phyloP scores from a whole-genome alignment of 2,113 vertebrate species.

The Oncorhynchus masou region DNA sequence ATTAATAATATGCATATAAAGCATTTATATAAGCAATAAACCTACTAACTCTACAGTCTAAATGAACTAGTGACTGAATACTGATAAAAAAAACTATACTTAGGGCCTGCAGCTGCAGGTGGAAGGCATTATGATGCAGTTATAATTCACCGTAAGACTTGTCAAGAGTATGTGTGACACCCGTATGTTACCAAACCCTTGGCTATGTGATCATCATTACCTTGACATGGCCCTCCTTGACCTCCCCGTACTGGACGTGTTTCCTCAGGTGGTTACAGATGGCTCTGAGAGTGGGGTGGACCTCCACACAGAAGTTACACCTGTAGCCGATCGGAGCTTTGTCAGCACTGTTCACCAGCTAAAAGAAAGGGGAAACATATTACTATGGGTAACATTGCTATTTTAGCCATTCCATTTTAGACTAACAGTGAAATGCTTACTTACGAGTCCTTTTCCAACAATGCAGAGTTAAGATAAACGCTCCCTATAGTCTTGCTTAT shows the following conservation, averaged over 20 bases:
- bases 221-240: constrained; percentile 78
- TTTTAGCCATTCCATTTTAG: no score
- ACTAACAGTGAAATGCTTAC: no score
- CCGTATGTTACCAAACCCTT: no score
- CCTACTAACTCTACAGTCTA: background rate
- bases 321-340: constrained; percentile 85
- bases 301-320: constrained; percentile 96
- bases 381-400: no score
- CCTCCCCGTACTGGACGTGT: constrained; percentile 92
- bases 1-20: background rate
- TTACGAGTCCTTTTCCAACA: no score
- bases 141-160: background rate
- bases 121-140: background rate
- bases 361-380: background rate
- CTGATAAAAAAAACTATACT: background rate
- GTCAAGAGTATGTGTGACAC: no score
- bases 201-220: constrained; percentile 54
- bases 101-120: no score
- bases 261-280: constrained; percentile 99
- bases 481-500: no score
- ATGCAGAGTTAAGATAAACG: no score
- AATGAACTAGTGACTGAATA: background rate
- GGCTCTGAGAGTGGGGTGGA: constrained; percentile 92
- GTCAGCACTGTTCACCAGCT: constrained; percentile 55
- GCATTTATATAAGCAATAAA: background rate